phyloP scores from a whole-genome alignment of 2,113 vertebrate species.

The Rafetus swinhoei region DNA sequence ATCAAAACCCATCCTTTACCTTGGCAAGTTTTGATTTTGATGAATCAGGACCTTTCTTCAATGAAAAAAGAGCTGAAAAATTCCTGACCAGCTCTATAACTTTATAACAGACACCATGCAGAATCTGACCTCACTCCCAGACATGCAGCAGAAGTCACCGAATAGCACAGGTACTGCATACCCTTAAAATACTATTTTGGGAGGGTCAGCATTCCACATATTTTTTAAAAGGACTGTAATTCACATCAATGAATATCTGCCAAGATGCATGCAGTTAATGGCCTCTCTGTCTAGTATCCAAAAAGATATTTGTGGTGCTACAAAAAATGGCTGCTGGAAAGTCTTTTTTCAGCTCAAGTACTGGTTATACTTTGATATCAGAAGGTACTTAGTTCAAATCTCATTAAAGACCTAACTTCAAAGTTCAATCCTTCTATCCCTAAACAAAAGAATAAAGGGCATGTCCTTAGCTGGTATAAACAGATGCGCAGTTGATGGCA shows the following conservation, averaged over 20 bases:
- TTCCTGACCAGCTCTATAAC: too few relatives aligned
- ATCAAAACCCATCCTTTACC: neutral
- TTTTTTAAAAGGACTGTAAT: neutral
- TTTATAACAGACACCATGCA: neutral
- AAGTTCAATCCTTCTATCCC: neutral
- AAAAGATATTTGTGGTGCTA: neutral
- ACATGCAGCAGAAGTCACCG: neutral
- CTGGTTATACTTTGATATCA: neutral
- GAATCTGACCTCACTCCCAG: neutral
- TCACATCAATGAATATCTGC: accelerated
- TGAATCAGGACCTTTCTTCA: too few relatives aligned
- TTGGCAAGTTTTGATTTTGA: too few relatives aligned
- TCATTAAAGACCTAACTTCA: neutral
- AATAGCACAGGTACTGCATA: neutral
- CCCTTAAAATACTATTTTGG: neutral
- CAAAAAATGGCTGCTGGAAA: neutral
- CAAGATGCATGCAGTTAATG: accelerated
- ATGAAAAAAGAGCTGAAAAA: too few relatives aligned
- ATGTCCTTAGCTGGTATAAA: neutral
- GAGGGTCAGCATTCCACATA: too few relatives aligned
- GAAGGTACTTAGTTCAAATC: accelerated
- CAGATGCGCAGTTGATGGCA: neutral
- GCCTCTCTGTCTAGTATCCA: neutral
- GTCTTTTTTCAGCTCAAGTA: neutral
- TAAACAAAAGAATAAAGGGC: neutral